phyloP scores from a whole-genome alignment of 2,797 vertebrate species.

The Scomberomorus guttatus region DNA sequence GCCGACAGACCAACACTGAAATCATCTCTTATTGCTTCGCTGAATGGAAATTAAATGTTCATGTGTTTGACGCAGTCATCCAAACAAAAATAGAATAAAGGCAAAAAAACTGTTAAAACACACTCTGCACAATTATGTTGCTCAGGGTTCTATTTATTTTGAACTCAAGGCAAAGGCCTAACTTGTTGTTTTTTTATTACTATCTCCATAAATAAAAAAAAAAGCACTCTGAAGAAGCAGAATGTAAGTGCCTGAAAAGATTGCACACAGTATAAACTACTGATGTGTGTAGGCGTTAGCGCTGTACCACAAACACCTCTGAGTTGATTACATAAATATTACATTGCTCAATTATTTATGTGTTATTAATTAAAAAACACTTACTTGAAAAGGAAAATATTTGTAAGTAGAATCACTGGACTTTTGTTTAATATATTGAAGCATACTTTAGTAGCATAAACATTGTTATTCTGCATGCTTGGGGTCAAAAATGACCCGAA shows the following conservation, averaged over 20 bases:
- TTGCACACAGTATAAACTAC: conserved; percentile 57
- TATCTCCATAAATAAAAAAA: conserved; percentile 70
- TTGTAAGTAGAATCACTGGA: conserved; percentile 57
- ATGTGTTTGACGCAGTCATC: conserved; percentile 47
- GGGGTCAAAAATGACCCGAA: conserved; percentile 24
- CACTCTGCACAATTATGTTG: conserved; percentile 58
- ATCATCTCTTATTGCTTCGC: conserved; percentile 48
- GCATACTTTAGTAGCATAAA: conserved; percentile 66
- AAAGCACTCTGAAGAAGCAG: conserved; percentile 58
- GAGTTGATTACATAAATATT: conserved; percentile 72
- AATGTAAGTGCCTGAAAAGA: conserved; percentile 61
- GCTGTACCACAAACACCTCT: conserved; percentile 63
- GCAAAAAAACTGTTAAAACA: conserved; percentile 52
- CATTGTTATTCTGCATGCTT: conserved; percentile 56
- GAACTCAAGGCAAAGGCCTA: conserved; percentile 61
- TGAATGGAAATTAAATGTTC: conserved; percentile 55
- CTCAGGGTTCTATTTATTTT: conserved; percentile 75
- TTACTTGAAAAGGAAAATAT: conserved; percentile 69
- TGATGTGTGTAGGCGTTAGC: conserved; percentile 48
- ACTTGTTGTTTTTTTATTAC: conserved; percentile 57
- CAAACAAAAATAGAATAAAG: conserved; percentile 57
- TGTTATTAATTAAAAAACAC: conserved; percentile 67
- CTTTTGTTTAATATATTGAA: conserved; percentile 52
- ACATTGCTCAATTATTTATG: conserved; percentile 72
- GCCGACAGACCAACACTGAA: conserved; percentile 37